Evolutionary conservation across 2,797 vertebrate genomes (phyloP), one percentile per base, ranked within the genome.

Genomic region (Acanthurus leucopareius): DNA sequence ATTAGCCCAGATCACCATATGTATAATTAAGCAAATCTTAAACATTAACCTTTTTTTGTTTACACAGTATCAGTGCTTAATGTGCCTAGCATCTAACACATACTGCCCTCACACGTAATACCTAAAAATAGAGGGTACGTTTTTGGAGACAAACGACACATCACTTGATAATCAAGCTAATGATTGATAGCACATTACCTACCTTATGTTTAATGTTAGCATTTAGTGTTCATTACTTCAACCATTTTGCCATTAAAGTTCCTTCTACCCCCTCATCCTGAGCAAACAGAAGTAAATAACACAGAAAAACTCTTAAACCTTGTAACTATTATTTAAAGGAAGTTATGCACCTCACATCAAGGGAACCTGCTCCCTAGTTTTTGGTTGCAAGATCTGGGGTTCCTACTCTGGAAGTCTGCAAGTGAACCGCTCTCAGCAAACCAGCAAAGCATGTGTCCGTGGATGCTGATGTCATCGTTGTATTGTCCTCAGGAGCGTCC

Each of bases 401-500:
- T 17, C 4, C 10, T 28, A n/a, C 13, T 32, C 8, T 35, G 45
- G 25, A 38, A 14, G 25, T 60, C n/a, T 32, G 5, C 42, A 48
- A 20, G 13, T 49, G 15, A 7, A 19, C 20, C 28, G 2, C 3
- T 17, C 13, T n/a, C 10, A 48, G 47, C 40, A 25, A 28, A 44
- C 19, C 0, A 13, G 4, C 6, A 10, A 62, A 58, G 22, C 28
- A 16, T 42, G 1, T 54, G n/a, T 79, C 20, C n/a, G 5, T 1
- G 20, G 17, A 79, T 69, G 4, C 25, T 66, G 56, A 22, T 62
- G 56, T 76, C 32, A 28, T 53, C 22, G 2, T 10, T 63, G 9
- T 75, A 15, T 85, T 62, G 17, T 68, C 66, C 22, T 42, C 74
- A 96, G 95, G 95, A 96, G 69, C 94, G 95, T 28, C 95, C 94